phyloP scores from a whole-genome alignment of 2,797 vertebrate genomes.

The Eupleurogrammus muticus region DNA sequence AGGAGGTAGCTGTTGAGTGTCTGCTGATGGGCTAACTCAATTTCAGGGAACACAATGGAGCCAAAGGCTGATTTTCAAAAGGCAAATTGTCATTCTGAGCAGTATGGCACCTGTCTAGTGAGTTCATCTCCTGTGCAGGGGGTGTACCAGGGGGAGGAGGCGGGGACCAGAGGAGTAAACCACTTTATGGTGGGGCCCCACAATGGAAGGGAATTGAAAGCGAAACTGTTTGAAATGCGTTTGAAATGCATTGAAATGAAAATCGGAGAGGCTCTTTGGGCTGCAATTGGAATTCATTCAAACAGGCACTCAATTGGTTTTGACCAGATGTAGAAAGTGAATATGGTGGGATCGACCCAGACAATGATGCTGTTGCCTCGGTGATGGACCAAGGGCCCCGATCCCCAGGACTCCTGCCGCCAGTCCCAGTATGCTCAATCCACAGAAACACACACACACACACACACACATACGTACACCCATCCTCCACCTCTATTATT shows the following conservation, averaged over 20 bases:
- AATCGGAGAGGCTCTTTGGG: slow-evolving; percentile 61
- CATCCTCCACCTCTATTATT: slow-evolving; percentile 65
- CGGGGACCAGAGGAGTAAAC: slow-evolving; percentile 22
- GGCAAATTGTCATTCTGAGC: slow-evolving; percentile 77
- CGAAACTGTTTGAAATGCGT: slow-evolving; percentile 73
- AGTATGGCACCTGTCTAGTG: slow-evolving; percentile 66
- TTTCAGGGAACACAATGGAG: slow-evolving; percentile 74
- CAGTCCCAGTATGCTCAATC: slow-evolving; percentile 32
- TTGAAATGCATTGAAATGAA: slow-evolving; percentile 76
- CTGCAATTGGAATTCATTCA: slow-evolving; percentile 66
- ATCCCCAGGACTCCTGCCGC: slow-evolving; percentile 30
- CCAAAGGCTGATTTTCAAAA: slow-evolving; percentile 75
- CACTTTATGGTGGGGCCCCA: slow-evolving; percentile 56
- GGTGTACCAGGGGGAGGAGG: slow-evolving; percentile 37
- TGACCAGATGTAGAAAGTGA: slow-evolving; percentile 65
- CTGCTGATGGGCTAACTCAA: slow-evolving; percentile 73
- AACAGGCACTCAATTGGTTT: slow-evolving; percentile 67
- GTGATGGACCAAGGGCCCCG: slow-evolving; percentile 34
- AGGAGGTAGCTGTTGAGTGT: slow-evolving; percentile 57
- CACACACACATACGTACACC: slow-evolving; percentile 10
- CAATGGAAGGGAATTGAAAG: slow-evolving; percentile 66
- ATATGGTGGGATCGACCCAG: slow-evolving; percentile 62
- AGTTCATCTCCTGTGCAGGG: slow-evolving; percentile 60
- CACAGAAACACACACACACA: background rate
- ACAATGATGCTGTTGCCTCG: slow-evolving; percentile 66